Evolutionary conservation across 23 tunicate species (phyloP).

Genomic region (Styela clava): DNA sequence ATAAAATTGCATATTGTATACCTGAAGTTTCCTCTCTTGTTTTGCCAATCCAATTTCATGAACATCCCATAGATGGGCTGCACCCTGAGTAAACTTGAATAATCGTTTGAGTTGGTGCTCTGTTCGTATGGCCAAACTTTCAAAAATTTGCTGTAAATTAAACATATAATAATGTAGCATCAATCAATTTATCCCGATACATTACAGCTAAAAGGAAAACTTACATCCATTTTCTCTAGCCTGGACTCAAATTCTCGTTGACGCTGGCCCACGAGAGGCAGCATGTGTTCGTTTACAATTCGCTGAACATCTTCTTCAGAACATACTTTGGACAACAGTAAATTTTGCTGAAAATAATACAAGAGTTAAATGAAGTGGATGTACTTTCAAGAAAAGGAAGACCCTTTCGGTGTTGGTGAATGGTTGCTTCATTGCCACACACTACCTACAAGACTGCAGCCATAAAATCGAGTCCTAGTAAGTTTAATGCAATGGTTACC

Average conservation of each 20-base stretch:
- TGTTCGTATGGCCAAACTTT: constrained; percentile 46
- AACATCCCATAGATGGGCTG: constrained; percentile 91
- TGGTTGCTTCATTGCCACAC: too few species aligned
- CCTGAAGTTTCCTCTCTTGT: constrained; percentile 72
- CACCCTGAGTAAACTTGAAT: constrained; percentile 79
- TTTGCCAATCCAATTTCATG: constrained; percentile 77
- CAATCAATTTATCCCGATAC: too few species aligned
- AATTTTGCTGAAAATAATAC: constrained; percentile 59
- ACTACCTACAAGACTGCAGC: too few species aligned
- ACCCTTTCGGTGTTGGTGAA: too few species aligned
- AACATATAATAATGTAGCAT: too few species aligned
- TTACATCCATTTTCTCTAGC: constrained; percentile 79
- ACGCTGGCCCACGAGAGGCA: constrained; percentile 75
- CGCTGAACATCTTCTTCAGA: constrained; percentile 72
- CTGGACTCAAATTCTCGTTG: constrained; percentile 51
- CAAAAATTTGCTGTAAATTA: constrained; percentile 50
- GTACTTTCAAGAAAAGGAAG: too few species aligned
- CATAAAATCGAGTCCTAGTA: too few species aligned
- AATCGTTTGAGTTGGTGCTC: constrained; percentile 48
- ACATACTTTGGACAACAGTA: constrained; percentile 65
- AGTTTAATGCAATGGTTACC: too few species aligned
- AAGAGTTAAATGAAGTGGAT: too few species aligned
- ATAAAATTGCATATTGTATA: too few species aligned
- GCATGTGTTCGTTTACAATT: constrained; percentile 75
- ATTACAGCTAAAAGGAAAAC: constrained; percentile 20